A percentile compares a stretch with the other conserved stretches of the same genome.
phyloP scores from a whole-genome alignment of 2,797 vertebrate genomes.

The Hippoglossus hippoglossus region DNA sequence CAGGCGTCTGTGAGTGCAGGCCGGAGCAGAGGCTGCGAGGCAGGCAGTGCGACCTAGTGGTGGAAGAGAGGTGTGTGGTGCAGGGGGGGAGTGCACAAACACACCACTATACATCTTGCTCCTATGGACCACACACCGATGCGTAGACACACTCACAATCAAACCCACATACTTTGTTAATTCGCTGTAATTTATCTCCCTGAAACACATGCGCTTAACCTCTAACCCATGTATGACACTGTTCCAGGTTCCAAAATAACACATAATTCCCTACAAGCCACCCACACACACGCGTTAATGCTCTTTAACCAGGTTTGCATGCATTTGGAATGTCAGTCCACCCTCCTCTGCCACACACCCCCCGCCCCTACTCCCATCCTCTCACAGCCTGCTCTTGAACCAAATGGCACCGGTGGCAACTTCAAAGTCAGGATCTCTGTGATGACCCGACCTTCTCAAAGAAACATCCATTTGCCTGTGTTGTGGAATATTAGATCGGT shows the following conservation, averaged over 20 bases:
- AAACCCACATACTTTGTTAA: slow-evolving; percentile 47
- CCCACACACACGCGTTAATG: slow-evolving; percentile 58
- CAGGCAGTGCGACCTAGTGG: slow-evolving; percentile 86
- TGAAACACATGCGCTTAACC: slow-evolving; percentile 68
- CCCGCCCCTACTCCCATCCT: slow-evolving; percentile 15
- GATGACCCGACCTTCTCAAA: slow-evolving; percentile 38
- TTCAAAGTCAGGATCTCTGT: slow-evolving; percentile 62
- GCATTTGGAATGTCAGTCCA: slow-evolving; percentile 49
- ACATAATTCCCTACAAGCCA: slow-evolving; percentile 62
- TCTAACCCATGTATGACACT: slow-evolving; percentile 60
- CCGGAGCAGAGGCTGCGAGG: slow-evolving; percentile 63
- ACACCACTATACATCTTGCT: slow-evolving; percentile 35
- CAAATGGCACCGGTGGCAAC: slow-evolving; percentile 64
- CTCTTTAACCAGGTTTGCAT: slow-evolving; percentile 54
- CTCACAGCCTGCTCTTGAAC: slow-evolving; percentile 38
- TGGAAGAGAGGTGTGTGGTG: slow-evolving; percentile 63
- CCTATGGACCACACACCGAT: slow-evolving; percentile 38
- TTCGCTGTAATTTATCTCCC: slow-evolving; percentile 67
- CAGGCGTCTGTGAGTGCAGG: slow-evolving; percentile 38
- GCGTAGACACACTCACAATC: slow-evolving; percentile 23
- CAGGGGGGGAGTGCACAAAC: slow-evolving; percentile 38
- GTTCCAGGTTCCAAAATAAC: slow-evolving; percentile 73
- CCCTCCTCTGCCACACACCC: slow-evolving; percentile 29
- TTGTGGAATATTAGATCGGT: slow-evolving; percentile 26
- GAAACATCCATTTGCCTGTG: slow-evolving; percentile 16